Conservation (phyloP, 2,797 vertebrate genomes). For the Enteromius trimaculatus region DNA sequence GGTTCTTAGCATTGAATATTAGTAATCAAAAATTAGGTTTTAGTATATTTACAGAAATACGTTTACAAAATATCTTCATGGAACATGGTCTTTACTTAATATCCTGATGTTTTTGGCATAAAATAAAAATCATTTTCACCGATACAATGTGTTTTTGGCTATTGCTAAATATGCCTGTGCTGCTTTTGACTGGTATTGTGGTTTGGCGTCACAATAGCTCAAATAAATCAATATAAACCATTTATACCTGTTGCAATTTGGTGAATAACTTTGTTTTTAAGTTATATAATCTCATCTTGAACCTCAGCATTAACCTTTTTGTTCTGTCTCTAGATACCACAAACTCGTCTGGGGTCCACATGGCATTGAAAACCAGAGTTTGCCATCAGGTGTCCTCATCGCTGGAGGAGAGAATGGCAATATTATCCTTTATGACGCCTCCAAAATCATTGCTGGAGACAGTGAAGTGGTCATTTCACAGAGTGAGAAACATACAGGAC, state of each 20-base stretch:
- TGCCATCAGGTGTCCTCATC: constrained; percentile 86
- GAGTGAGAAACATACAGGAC: constrained; percentile 89
- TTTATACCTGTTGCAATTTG: not conserved
- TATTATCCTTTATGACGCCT: constrained; percentile 92
- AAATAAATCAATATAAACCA: not conserved
- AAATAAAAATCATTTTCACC: too few relatives aligned
- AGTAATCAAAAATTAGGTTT: too few relatives aligned
- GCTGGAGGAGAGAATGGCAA: constrained; percentile 95
- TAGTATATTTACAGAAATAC: too few relatives aligned
- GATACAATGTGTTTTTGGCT: too few relatives aligned
- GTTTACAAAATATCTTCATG: too few relatives aligned
- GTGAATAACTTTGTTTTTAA: not conserved
- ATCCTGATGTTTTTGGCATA: too few relatives aligned
- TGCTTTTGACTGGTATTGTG: too few relatives aligned
- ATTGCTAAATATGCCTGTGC: too few relatives aligned
- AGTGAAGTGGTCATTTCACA: constrained; percentile 88
- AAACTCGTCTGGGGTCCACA: constrained; percentile 93
- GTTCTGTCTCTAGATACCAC: constrained; percentile 84
- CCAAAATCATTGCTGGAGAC: constrained; percentile 88
- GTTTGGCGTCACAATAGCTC: too few relatives aligned
- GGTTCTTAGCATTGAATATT: too few relatives aligned
- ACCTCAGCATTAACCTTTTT: not conserved
- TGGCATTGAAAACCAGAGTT: constrained; percentile 74
- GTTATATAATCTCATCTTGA: not conserved
- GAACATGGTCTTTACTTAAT: too few relatives aligned